A percentile compares a stretch with the other conserved stretches of the same genome.
Evolutionary conservation across 2,797 vertebrate genomes (phyloP).

Genomic region (Syngnathus acus): DNA sequence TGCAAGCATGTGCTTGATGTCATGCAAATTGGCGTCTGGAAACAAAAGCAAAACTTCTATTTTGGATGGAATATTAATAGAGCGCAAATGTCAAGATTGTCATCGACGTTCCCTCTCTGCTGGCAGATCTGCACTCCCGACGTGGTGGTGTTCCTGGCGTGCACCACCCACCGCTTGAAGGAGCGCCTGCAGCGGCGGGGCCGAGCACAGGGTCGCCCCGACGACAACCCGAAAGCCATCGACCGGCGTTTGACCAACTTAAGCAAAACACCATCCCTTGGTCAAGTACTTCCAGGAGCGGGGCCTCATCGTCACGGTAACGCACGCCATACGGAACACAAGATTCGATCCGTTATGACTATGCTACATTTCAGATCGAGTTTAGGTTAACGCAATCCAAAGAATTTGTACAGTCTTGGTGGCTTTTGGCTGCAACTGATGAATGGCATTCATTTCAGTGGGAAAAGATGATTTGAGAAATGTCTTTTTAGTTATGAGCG

Average conservation of each 20-base stretch:
- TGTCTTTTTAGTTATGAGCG: too few relatives aligned
- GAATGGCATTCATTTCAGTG: too few relatives aligned
- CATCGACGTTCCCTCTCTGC: not conserved
- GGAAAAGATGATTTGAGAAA: too few relatives aligned
- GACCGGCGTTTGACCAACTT: conserved; percentile 90
- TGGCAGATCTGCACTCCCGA: conserved; percentile 91
- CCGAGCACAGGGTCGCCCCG: conserved; percentile 92
- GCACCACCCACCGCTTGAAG: conserved; percentile 87
- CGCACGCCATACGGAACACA: not conserved
- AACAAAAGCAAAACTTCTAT: conserved; percentile 25
- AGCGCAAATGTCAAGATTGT: not conserved
- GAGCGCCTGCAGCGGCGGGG: conserved; percentile 88
- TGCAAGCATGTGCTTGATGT: not conserved
- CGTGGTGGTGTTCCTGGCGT: conserved; percentile 93
- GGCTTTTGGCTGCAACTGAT: too few relatives aligned
- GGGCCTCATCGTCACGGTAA: conserved; percentile 89
- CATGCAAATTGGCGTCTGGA: not conserved
- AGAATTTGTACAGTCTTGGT: too few relatives aligned
- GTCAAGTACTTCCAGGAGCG: conserved; percentile 98
- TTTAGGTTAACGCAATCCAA: not conserved
- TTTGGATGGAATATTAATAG: conserved; percentile 15
- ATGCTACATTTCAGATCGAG: not conserved
- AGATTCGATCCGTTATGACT: too few relatives aligned
- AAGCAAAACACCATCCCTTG: conserved; percentile 89
- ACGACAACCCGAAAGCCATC: conserved; percentile 95